Evolutionary conservation across 2,888 invertebrate species (phyloP).

Genomic region (Stenodema calcarata): DNA sequence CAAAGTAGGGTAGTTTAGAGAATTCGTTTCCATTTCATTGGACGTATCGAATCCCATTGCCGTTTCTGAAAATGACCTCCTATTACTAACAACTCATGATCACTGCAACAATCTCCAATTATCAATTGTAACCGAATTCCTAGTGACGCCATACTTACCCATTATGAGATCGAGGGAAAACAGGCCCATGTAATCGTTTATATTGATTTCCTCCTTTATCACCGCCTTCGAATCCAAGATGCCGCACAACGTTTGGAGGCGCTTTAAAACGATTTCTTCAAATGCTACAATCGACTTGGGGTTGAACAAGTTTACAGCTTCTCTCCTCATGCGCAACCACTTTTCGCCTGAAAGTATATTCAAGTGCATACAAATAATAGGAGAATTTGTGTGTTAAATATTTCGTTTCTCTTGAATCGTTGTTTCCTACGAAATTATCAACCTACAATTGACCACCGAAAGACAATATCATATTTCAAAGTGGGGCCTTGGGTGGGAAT

Average conservation of each 20-base stretch:
- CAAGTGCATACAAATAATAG: not conserved
- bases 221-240: not conserved
- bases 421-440: too few species aligned
- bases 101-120: too few species aligned
- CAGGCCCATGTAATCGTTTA: not conserved
- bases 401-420: too few species aligned
- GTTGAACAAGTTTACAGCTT: not conserved
- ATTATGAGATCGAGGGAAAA: not conserved
- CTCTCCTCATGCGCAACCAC: not conserved
- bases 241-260: not conserved
- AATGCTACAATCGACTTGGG: not conserved
- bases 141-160: not conserved
- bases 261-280: not conserved
- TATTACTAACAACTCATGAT: too few species aligned
- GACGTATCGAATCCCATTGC: not conserved
- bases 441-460: too few species aligned
- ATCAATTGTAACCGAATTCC: not conserved
- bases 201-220: not conserved
- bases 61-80: slow-evolving; percentile 15
- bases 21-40: not conserved
- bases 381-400: not conserved
- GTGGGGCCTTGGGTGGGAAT: too few species aligned
- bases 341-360: not conserved
- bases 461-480: too few species aligned
- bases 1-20: not conserved